Conservation (phyloP, 2,113 vertebrate species). For the Felis catus region DNA sequence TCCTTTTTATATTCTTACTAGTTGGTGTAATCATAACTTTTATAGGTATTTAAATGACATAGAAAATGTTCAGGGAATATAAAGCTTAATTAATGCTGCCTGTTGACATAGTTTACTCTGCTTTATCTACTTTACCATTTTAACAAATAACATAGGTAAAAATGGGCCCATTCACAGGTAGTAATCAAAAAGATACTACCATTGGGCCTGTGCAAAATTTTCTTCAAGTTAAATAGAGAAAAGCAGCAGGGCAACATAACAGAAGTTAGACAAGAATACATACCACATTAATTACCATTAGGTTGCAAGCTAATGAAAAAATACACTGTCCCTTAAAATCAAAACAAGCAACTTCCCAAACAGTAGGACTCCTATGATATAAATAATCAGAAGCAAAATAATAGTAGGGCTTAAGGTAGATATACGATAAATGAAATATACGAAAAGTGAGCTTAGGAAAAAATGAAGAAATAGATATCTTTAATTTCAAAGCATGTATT, state of each 20-base stretch:
- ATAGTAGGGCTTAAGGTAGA: background rate
- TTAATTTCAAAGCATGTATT: background rate
- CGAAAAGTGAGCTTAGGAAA: background rate
- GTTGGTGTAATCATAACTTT: background rate
- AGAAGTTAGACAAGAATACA: background rate
- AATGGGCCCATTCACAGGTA: background rate
- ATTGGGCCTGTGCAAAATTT: background rate
- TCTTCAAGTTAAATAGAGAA: background rate
- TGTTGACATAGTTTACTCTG: background rate
- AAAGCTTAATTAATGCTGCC: background rate
- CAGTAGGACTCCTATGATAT: background rate
- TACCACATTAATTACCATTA: background rate
- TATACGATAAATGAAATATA: background rate
- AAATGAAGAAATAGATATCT: background rate
- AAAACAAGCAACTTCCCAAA: background rate
- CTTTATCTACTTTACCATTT: background rate
- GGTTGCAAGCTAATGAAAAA: background rate
- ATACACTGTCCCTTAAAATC: background rate
- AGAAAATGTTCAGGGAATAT: background rate
- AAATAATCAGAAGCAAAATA: background rate
- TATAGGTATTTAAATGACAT: background rate
- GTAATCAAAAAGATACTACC: background rate
- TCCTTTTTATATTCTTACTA: background rate
- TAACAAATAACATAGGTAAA: slow-evolving; percentile 8
- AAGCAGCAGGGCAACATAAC: slow-evolving; percentile 26